These are phyloP conservation scores for Echinops telfairi DNA, from an alignment of 2,113 vertebrate genomes.

Conservation along the genomic window DNA sequence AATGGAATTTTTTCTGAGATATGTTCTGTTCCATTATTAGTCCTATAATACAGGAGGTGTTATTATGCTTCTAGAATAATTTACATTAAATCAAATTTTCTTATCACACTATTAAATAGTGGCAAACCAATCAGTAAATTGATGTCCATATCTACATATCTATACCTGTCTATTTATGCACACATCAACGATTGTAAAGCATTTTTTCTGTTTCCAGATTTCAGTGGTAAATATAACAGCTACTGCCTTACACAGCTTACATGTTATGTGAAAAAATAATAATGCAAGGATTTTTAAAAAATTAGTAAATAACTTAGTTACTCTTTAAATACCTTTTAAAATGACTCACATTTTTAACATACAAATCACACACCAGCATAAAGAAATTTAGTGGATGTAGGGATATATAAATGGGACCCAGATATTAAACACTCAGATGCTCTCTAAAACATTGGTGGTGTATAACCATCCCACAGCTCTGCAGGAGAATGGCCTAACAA, in stretches of 20 bases:
- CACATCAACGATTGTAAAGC: not conserved
- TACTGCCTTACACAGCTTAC: not conserved
- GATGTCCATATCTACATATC: not conserved
- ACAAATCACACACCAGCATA: too few relatives aligned
- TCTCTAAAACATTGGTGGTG: too few relatives aligned
- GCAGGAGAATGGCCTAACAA: not conserved
- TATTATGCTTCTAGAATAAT: not conserved
- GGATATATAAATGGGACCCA: too few relatives aligned
- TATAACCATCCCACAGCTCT: not conserved
- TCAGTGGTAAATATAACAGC: not conserved
- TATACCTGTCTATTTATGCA: not conserved
- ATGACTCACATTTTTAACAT: too few relatives aligned
- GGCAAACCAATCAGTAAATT: not conserved
- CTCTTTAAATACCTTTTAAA: not conserved
- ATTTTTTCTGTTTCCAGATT: not conserved
- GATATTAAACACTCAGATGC: too few relatives aligned
- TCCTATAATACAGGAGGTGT: rapidly evolving
- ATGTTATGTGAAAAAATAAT: slow-evolving; percentile 1
- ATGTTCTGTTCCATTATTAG: not conserved
- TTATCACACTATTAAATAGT: not conserved
- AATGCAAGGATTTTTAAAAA: not conserved
- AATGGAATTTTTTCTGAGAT: not conserved
- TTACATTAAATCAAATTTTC: not conserved
- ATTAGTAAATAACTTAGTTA: not conserved
- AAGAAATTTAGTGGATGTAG: too few relatives aligned